These are phyloP conservation scores for Campylomormyrus numenius DNA, from an alignment of 2,113 vertebrate species.

Conservation along the genomic window DNA sequence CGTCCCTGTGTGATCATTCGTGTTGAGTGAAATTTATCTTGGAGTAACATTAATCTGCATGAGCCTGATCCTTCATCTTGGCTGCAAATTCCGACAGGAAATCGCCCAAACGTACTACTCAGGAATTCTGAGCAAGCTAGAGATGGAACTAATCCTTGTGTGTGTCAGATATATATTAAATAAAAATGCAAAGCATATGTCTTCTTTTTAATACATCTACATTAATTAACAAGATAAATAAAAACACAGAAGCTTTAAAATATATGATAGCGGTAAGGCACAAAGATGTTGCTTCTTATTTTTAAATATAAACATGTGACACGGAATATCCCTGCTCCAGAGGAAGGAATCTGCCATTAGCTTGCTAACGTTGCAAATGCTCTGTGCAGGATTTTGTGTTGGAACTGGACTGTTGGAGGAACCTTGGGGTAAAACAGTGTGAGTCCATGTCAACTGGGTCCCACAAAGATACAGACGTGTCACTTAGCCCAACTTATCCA, in stretches of 20 bases:
- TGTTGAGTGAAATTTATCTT: conserved; percentile 36
- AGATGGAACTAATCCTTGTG: background rate
- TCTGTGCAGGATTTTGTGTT: background rate
- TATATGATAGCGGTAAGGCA: background rate
- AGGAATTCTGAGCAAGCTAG: background rate
- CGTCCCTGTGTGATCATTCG: conserved; percentile 41
- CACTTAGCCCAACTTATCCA: background rate
- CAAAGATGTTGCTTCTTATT: background rate
- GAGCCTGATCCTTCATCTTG: conserved; percentile 47
- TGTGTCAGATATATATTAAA: conserved; percentile 42
- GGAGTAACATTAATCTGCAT: conserved; percentile 50
- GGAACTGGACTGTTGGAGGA: background rate
- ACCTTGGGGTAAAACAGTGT: background rate
- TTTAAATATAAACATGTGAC: background rate
- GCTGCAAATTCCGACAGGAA: conserved; percentile 49
- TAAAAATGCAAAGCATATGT: conserved; percentile 41
- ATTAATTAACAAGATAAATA: background rate
- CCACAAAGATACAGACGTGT: background rate
- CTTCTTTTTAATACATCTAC: background rate
- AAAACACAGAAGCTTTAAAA: background rate
- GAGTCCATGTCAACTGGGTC: background rate
- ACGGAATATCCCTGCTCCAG: background rate
- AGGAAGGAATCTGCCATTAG: background rate
- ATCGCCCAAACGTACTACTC: conserved; percentile 31
- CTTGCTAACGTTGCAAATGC: background rate